Conservation (phyloP, 2,113 vertebrate species). For the Laticauda colubrina region DNA sequence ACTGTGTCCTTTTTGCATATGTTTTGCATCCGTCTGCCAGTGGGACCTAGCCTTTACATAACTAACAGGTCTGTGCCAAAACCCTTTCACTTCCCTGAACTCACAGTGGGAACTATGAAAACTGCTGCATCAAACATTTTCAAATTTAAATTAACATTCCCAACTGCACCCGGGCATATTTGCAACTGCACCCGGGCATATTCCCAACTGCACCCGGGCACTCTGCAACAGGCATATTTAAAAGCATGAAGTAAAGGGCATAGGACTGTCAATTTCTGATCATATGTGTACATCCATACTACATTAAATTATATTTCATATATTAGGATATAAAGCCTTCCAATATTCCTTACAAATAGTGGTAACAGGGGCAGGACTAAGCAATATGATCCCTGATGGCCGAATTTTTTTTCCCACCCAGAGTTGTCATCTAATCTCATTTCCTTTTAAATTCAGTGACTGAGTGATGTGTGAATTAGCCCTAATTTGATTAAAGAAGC, state of each 20-base stretch:
- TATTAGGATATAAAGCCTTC: not conserved
- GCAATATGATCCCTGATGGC: not conserved
- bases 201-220: not conserved
- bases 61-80: not conserved
- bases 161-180: not conserved
- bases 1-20: too few species aligned
- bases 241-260: not conserved
- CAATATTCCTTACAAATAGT: not conserved
- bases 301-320: not conserved
- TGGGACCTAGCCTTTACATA: not conserved
- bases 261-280: not conserved
- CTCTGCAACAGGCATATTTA: not conserved
- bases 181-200: too few species aligned
- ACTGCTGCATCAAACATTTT: not conserved
- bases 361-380: not conserved
- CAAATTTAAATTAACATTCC: not conserved
- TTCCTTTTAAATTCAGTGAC: not conserved
- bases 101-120: not conserved
- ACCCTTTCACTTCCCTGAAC: not conserved
- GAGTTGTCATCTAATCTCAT: not conserved
- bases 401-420: not conserved
- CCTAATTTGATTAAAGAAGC: not conserved
- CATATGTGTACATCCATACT: not conserved
- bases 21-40: too few species aligned
- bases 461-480: not conserved